phyloP scores from a whole-genome alignment of 2,797 vertebrate genomes.

The Saguinus oedipus region DNA sequence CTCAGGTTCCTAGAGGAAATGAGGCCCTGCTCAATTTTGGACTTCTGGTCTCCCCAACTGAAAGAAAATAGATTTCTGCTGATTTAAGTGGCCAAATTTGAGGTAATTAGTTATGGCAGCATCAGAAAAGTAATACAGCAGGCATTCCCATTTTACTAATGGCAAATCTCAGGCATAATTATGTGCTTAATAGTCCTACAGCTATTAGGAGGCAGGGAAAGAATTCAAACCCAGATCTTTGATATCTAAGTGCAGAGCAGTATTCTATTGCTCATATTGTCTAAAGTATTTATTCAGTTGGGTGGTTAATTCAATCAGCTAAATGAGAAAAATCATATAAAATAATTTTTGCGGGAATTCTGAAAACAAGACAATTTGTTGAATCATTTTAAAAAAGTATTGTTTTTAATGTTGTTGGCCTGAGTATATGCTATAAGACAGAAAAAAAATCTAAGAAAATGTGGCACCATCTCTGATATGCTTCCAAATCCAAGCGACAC shows the following conservation, averaged over 20 bases:
- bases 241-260: neutral
- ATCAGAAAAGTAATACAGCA: neutral
- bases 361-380: neutral
- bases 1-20: neutral
- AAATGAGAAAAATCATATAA: neutral
- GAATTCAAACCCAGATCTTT: neutral
- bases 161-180: neutral
- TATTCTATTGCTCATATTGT: neutral
- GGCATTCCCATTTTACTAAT: neutral
- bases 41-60: neutral
- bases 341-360: neutral
- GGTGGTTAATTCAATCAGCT: neutral
- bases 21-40: neutral
- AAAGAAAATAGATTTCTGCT: neutral
- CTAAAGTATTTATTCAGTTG: neutral
- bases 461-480: neutral
- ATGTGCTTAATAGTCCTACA: neutral
- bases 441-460: constrained; percentile 34
- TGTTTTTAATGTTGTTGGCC: constrained; percentile 23
- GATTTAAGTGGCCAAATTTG: neutral
- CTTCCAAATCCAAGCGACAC: constrained; percentile 6
- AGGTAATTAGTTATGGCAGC: neutral
- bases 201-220: neutral
- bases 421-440: constrained; percentile 18
- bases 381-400: neutral